Base-by-base conservation (phyloP, 1,140 invertebrate species). In the Kradibia gibbosae region DNA sequence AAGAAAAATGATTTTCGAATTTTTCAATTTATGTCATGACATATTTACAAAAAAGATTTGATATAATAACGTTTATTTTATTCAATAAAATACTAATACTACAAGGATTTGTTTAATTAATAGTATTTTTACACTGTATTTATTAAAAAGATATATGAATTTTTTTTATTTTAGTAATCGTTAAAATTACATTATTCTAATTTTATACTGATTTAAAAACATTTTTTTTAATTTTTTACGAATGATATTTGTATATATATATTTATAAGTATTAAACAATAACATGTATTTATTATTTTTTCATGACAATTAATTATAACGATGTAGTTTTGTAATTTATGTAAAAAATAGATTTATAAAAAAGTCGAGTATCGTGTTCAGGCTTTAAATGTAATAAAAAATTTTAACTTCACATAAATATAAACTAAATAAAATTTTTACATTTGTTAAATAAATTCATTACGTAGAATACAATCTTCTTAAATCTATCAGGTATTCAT, bases 271-370 rank as follows among this genome's bases (percentile, higher is more conserved):
- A n/a, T 55, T 55, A 3, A 1, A 55, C 22, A n/a, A 55, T 55
- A 55, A n/a, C 25, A n/a, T 55, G 25, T 10, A 4, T 55, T n/a
- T n/a, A n/a, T n/a, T n/a, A n/a, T n/a, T n/a, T n/a, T 60, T 60
- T 60, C 57, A 60, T 60, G 57, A 60, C 57, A 15, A 20, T n/a
- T 60, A 60, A 60, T 22, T 60, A 28, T 60, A 60, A 60, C 2
- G 57, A 60, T 22, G 11, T 2, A 8, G 22, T 28, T 60, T 13
- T 28, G 11, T 60, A 20, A 60, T 60, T 60, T 28, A 60, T 28
- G 13, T 15, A 57, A 57, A 57, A 60, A 31, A 60, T 60, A 60
- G 57, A 60, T 60, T 60, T 60, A 60, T 60, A 28, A 60, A 31
- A 3, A 60, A 60, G n/a, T 60, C 25, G 25, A 31, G 25, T 22